Percentiles rank a stretch among this genome's conserved stretches.
Evolutionary conservation across 2,113 vertebrate species (phyloP).

Genomic region (Indri indri): DNA sequence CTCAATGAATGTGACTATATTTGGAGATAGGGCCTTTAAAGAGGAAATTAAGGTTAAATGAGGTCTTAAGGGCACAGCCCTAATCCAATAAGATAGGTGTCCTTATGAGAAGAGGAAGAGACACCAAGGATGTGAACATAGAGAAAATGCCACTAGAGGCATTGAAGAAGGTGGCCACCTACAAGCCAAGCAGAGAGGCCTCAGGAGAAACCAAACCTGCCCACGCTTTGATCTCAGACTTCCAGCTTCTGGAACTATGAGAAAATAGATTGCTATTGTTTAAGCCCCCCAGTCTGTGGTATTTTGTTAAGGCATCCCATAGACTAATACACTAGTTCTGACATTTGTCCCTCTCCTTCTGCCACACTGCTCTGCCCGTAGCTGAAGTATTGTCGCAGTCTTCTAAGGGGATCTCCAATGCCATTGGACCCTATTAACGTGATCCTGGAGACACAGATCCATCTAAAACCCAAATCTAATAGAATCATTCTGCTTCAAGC

Average conservation of each 20-base stretch:
- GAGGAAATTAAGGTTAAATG: background rate
- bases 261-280: background rate
- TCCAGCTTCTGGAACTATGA: background rate
- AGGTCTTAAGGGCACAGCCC: background rate
- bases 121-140: background rate
- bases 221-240: background rate
- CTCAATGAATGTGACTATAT: background rate
- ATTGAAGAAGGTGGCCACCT: background rate
- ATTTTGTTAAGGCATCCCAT: background rate
- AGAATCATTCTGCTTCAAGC: background rate
- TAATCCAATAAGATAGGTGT: background rate
- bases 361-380: background rate
- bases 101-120: background rate
- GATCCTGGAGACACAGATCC: background rate
- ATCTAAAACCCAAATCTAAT: background rate
- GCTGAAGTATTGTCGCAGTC: background rate
- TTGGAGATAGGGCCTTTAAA: background rate
- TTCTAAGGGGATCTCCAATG: background rate
- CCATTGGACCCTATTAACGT: background rate
- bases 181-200: background rate
- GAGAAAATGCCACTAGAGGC: background rate
- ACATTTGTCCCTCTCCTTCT: background rate
- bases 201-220: no score
- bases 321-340: background rate
- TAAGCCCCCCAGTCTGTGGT: background rate